phyloP scores from a whole-genome alignment of 2,888 invertebrate genomes.

The Heliconius charithonia region DNA sequence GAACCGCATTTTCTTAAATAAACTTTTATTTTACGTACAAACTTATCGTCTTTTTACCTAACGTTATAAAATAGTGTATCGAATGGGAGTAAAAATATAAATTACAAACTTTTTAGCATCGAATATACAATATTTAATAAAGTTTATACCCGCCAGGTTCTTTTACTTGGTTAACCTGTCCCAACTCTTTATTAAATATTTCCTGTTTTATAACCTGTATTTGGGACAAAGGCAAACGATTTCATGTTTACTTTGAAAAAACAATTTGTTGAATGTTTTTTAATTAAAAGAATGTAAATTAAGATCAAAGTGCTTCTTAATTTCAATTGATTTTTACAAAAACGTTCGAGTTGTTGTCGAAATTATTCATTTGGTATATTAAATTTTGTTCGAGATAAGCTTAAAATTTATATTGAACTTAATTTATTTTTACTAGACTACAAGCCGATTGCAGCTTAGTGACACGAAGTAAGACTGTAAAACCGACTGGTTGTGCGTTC shows the following conservation, averaged over 20 bases:
- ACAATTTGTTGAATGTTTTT: background rate
- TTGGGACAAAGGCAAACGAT: conserved; percentile 20
- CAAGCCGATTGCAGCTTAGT: too few relatives aligned
- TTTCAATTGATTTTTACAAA: too few relatives aligned
- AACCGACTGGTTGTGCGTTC: too few relatives aligned
- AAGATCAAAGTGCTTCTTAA: background rate
- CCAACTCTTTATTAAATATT: conserved; percentile 32
- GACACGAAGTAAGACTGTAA: too few relatives aligned
- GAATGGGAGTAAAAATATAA: conserved; percentile 34
- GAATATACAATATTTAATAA: conserved; percentile 33
- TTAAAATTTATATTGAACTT: too few relatives aligned
- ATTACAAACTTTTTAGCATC: conserved; percentile 34
- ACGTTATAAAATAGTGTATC: conserved; percentile 33
- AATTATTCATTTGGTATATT: too few relatives aligned
- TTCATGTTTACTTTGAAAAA: conserved; percentile 1
- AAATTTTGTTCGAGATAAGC: too few relatives aligned
- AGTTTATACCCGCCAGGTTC: conserved; percentile 24
- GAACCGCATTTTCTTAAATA: background rate
- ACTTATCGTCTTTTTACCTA: conserved; percentile 29
- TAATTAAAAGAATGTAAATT: background rate
- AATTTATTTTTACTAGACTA: too few relatives aligned
- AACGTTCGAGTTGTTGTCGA: too few relatives aligned
- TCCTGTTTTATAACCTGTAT: conserved; percentile 25
- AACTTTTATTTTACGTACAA: conserved; percentile 28
- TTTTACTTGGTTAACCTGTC: conserved; percentile 25